Evolutionary conservation across 1,140 invertebrate genomes (phyloP), one percentile per base, ranked within the genome.

Genomic region (Heliothis virescens): DNA sequence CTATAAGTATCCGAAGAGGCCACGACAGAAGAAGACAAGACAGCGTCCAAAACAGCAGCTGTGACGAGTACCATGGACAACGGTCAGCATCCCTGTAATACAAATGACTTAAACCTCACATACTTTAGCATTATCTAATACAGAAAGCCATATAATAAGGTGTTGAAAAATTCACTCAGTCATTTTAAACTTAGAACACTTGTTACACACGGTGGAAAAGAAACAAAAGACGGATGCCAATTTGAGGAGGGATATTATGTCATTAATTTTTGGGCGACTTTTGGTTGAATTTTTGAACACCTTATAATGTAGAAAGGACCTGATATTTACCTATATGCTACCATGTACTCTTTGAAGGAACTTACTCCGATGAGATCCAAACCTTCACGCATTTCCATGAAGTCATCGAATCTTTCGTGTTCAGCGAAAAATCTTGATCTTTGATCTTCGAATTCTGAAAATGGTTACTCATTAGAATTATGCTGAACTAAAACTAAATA

Each of bases 331-430:
- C 95, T 95, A 83, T 95, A 95, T 71, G 94, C 94, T 15, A 97
- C 96, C 94, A 97, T 96, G 80, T 96, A 96, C 88, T 97, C 97
- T 83, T 96, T 96, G 91, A 97, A 95, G 5, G 95, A 95, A 81
- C 89, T 95, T 81, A 95, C 93, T 76, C 95, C 95, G 60, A 95
- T 95, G 13, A 98, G 95, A 90, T 98, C 98, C 65, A 98, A 95
- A 12, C 98, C 98, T 88, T 98, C 98, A 3, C 97, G 93, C 96
- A 98, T 98, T 94, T 98, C 98, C 97, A 98, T 97, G 91, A 98
- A 98, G 91, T 98, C 97, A 87, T 98, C 98, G 62, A 96, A 96
- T 16, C 96, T 89, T 92, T 98, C 97, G 92, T 98, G 96, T 72
- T 98, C 97, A 41, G 96, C 96, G 86, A 98, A 98, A 92, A 98